Evolutionary conservation across 2,113 vertebrate species (phyloP).

Genomic region (Albula goreensis): DNA sequence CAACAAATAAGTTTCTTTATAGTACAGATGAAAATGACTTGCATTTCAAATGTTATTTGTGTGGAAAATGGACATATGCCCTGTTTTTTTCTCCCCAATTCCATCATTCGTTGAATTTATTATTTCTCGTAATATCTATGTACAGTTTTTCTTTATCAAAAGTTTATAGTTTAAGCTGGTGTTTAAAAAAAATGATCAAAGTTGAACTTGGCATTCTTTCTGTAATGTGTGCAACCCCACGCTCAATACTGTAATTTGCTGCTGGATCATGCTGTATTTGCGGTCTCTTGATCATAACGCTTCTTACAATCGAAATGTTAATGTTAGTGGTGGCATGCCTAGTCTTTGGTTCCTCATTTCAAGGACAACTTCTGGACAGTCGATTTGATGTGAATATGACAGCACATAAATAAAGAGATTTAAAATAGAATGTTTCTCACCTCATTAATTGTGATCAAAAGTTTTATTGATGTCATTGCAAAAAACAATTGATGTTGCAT

Average conservation of each 20-base stretch:
- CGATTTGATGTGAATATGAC: conserved; percentile 9
- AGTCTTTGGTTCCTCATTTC: not conserved
- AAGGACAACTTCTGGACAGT: conserved; percentile 17
- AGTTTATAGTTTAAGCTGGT: conserved; percentile 16
- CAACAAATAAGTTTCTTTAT: not conserved
- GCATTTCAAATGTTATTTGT: not conserved
- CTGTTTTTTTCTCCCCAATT: not conserved
- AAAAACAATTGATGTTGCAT: not conserved
- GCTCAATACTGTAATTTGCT: not conserved
- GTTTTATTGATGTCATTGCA: not conserved
- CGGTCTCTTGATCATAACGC: conserved; percentile 10
- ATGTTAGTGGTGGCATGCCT: conserved; percentile 18
- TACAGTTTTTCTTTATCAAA: conserved; percentile 5
- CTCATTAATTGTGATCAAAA: not conserved
- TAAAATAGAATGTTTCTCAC: conserved; percentile 6
- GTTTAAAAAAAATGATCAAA: not conserved
- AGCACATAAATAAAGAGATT: conserved; percentile 26
- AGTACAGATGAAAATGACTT: not conserved
- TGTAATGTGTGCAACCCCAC: not conserved
- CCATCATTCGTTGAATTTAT: not conserved
- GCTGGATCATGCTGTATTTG: not conserved
- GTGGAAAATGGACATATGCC: not conserved
- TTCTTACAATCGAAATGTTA: conserved; percentile 18
- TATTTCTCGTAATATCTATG: conserved; percentile 7
- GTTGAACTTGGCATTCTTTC: not conserved